phyloP scores from a whole-genome alignment of 2,888 invertebrate species.

The Euproctis similis region DNA sequence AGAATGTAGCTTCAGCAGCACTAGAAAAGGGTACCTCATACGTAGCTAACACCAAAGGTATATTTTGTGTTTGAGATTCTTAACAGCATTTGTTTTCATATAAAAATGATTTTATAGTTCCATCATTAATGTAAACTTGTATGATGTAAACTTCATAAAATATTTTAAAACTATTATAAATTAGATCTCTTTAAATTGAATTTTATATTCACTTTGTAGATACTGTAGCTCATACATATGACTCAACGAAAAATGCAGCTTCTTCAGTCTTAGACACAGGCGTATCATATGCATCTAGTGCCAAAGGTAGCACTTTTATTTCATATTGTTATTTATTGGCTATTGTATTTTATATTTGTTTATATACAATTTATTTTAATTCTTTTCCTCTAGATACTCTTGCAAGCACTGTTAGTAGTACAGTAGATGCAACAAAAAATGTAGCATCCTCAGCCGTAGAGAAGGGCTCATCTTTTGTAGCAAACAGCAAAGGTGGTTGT shows the following conservation, averaged over 20 bases:
- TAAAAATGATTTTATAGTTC: conserved; percentile 1
- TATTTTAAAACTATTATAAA: conserved; percentile 4
- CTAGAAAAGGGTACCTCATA: conserved; percentile 31
- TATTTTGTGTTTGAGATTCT: conserved; percentile 2
- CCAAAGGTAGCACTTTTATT: conserved; percentile 32
- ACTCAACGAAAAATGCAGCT: conserved; percentile 40
- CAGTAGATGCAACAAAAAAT: conserved; percentile 49
- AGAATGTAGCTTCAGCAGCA: conserved; percentile 25
- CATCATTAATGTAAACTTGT: conserved; percentile 2
- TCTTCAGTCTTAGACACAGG: conserved; percentile 35
- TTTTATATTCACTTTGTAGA: conserved; percentile 28
- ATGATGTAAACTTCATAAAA: background rate
- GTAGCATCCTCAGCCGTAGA: conserved; percentile 39
- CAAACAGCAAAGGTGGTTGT: conserved; percentile 38
- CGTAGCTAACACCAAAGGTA: conserved; percentile 30
- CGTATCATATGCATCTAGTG: conserved; percentile 34
- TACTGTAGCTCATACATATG: conserved; percentile 40
- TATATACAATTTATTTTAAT: conserved; percentile 3
- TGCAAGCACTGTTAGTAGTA: conserved; percentile 33
- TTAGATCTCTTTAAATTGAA: background rate
- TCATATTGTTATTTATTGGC: background rate
- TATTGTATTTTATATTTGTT: background rate
- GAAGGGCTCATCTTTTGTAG: conserved; percentile 34
- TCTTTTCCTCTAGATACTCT: conserved; percentile 15
- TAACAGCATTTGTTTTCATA: background rate